Evolutionary conservation across 1,140 invertebrate species (phyloP), one percentile per base, ranked within the genome.

Genomic region (Triops cancriformis): DNA sequence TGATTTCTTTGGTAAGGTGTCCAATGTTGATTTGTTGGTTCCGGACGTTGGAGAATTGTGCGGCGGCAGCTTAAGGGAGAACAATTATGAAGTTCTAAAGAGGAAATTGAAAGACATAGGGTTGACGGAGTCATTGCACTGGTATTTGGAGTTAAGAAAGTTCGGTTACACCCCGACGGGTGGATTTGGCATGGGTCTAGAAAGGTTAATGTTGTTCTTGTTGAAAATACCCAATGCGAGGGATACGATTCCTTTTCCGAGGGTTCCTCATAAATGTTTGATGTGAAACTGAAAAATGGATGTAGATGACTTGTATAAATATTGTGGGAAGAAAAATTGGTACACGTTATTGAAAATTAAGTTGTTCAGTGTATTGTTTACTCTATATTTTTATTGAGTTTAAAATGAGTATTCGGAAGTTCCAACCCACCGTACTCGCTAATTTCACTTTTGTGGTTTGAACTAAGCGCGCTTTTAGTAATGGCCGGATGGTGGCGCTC

Each of bases 141-240:
- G 95, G 95, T 99, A 99, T 86, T 87, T 97, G 76, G 94, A 98
- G 76, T 82, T 99, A 72, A 85, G 98, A 80, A 92, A 91, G 86
- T 96, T 89, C 87, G 97, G 97, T 4, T 91, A 92, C 80, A 89
- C 93, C 73, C 90, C 94, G 0, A 96, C 95, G 45, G 95, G 91
- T 26, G 97, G 97, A 0, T 99, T 95, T 88, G 97, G 97, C 74
- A 87, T 99, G 82, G 98, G 97, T 11, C 93, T 99, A 83, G 98
- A 99, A 84, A 89, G 97, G 83, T 91, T 93, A 81, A 83, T 99
- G 74, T 94, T 97, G 86, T 88, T 90, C 72, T 74, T 98, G 4
- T 88, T 95, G 73, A 89, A 90, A 64, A 89, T 95, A 64, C 82
- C 85, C 31, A 98, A 96, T 84, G 97, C 98, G 79, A 95, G 94